Conservation (phyloP, 2,113 vertebrate species). For the Rhea pennata region DNA sequence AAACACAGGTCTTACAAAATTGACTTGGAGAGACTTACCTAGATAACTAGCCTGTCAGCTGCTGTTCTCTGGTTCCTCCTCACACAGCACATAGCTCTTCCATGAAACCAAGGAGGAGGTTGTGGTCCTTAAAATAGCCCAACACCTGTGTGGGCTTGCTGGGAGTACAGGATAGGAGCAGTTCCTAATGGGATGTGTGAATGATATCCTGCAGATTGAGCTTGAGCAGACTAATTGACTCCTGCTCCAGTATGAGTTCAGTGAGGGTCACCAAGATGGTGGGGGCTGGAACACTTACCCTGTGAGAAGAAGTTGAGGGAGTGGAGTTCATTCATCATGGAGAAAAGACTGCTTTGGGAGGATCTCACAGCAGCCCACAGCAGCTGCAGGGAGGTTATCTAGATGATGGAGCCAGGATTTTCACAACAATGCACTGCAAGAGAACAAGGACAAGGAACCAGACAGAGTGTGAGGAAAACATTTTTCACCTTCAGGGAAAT, state of each 20-base stretch:
- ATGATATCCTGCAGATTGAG: background rate
- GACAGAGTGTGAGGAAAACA: background rate
- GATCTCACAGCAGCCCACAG: background rate
- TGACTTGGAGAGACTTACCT: background rate
- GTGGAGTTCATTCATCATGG: accelerated
- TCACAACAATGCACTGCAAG: background rate
- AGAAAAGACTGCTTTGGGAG: background rate
- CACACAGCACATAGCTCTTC: background rate
- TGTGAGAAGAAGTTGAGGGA: background rate
- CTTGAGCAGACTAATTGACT: background rate
- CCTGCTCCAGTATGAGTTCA: background rate
- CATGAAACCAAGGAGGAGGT: accelerated
- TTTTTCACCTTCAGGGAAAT: background rate
- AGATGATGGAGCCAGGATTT: background rate
- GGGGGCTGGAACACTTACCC: background rate
- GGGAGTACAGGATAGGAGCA: background rate
- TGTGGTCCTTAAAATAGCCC: background rate
- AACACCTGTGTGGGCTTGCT: background rate
- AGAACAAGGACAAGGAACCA: background rate
- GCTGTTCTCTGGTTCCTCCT: background rate
- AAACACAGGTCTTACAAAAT: background rate
- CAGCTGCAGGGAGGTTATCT: background rate
- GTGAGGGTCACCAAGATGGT: accelerated
- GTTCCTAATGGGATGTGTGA: background rate
- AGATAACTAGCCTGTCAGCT: background rate